Percentiles rank a stretch among this genome's conserved stretches.
These are phyloP conservation scores for Leptestheria dahalacensis DNA, from an alignment of 1,140 invertebrate genomes.

Conservation along the genomic window DNA sequence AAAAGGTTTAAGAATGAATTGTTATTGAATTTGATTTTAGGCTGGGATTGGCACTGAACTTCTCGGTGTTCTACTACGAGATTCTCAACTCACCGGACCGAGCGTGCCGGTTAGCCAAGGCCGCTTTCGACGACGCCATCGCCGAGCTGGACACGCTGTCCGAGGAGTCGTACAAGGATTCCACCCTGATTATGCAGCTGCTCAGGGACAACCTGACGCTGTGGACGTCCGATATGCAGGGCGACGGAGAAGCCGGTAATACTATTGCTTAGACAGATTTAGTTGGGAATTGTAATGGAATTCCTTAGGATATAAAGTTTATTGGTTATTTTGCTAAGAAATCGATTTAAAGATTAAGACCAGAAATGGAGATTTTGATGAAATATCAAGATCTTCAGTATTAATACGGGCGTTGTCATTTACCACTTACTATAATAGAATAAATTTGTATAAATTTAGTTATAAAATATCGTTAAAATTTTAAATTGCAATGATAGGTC, in stretches of 20 bases:
- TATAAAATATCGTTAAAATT: too few relatives aligned
- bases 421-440: too few relatives aligned
- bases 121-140: constrained; percentile 95
- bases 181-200: constrained; percentile 96
- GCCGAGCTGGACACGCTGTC: constrained; percentile 90
- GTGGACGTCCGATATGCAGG: constrained; percentile 95
- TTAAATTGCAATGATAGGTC: too few relatives aligned
- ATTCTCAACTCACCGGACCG: constrained; percentile 93
- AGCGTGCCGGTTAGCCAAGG: constrained; percentile 87
- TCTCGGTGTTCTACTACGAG: constrained; percentile 91
- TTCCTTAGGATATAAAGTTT: too few relatives aligned
- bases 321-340: too few relatives aligned
- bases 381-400: too few relatives aligned
- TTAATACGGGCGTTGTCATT: too few relatives aligned
- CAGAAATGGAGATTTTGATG: too few relatives aligned
- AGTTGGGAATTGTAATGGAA: too few relatives aligned
- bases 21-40: constrained; percentile 26
- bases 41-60: constrained; percentile 38
- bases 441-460: too few relatives aligned
- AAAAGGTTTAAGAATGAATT: background rate
- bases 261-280: background rate
- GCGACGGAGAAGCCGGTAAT: constrained; percentile 44
- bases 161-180: constrained; percentile 97
- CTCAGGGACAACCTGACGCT: constrained; percentile 94
- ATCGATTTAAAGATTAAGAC: too few relatives aligned